These are phyloP conservation scores for Antheraea assamensis DNA, from an alignment of 2,888 invertebrate species.

Conservation along the genomic window DNA sequence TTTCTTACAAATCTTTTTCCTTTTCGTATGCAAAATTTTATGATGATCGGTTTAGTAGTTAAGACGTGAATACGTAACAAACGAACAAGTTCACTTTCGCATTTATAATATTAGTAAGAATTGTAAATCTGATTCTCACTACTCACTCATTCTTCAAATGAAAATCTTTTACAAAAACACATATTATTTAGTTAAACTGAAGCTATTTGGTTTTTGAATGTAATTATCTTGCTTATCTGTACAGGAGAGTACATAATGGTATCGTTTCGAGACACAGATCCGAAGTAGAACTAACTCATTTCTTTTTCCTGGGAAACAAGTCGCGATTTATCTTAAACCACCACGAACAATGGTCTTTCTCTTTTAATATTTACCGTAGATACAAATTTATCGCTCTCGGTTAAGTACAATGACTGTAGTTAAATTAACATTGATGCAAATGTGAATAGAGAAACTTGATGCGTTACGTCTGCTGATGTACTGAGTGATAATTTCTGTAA, in stretches of 20 bases:
- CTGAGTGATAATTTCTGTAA: background rate
- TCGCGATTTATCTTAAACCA: slow-evolving; percentile 26
- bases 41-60: too few relatives aligned
- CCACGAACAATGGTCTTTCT: slow-evolving; percentile 2
- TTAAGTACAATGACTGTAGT: slow-evolving; percentile 11
- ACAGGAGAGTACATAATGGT: slow-evolving; percentile 39
- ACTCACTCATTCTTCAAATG: too few relatives aligned
- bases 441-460: slow-evolving; percentile 17
- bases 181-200: background rate
- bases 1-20: too few relatives aligned
- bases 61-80: background rate
- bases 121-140: too few relatives aligned
- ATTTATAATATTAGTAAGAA: too few relatives aligned
- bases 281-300: slow-evolving; percentile 63
- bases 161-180: too few relatives aligned
- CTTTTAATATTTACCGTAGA: background rate
- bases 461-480: background rate
- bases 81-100: too few relatives aligned
- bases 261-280: slow-evolving; percentile 59
- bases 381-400: background rate
- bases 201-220: background rate
- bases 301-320: slow-evolving; percentile 73
- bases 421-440: background rate
- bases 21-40: too few relatives aligned
- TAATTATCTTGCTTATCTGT: background rate